Conservation (phyloP, 2,113 vertebrate species). For the Epinephelus cyanopodus region DNA sequence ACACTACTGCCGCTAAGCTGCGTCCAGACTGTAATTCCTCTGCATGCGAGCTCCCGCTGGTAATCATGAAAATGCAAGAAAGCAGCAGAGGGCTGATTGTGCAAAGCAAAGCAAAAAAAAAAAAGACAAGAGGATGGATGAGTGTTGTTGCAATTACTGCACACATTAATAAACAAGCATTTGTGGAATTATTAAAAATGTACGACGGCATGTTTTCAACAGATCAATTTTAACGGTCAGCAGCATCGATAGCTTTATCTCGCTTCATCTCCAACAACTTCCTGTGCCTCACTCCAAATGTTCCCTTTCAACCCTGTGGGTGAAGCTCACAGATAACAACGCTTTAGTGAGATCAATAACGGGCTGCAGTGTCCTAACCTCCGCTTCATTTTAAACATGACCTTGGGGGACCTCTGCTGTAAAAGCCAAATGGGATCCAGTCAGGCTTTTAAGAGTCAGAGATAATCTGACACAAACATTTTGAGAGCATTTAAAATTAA, state of each 20-base stretch:
- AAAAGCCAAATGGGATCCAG: conserved; percentile 43
- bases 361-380: conserved; percentile 49
- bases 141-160: conserved; percentile 48
- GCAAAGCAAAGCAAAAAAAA: conserved; percentile 29
- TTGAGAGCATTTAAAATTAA: conserved; percentile 39
- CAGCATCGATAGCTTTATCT: conserved; percentile 27
- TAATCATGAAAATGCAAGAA: conserved; percentile 45
- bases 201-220: conserved; percentile 47
- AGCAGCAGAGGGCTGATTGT: conserved; percentile 27
- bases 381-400: conserved; percentile 52
- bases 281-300: conserved; percentile 29
- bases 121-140: conserved; percentile 3
- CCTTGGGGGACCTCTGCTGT: conserved; percentile 45
- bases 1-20: conserved; percentile 27
- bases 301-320: conserved; percentile 19
- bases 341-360: conserved; percentile 47
- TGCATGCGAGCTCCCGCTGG: conserved; percentile 28
- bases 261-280: conserved; percentile 42
- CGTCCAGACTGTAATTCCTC: conserved; percentile 46
- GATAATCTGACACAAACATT: conserved; percentile 46
- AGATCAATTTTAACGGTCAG: conserved; percentile 50
- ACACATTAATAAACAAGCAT: conserved; percentile 53
- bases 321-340: conserved; percentile 30
- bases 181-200: conserved; percentile 67
- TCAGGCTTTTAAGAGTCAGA: conserved; percentile 43